phyloP scores from a whole-genome alignment of 2,113 vertebrate species.

The Bungarus multicinctus region DNA sequence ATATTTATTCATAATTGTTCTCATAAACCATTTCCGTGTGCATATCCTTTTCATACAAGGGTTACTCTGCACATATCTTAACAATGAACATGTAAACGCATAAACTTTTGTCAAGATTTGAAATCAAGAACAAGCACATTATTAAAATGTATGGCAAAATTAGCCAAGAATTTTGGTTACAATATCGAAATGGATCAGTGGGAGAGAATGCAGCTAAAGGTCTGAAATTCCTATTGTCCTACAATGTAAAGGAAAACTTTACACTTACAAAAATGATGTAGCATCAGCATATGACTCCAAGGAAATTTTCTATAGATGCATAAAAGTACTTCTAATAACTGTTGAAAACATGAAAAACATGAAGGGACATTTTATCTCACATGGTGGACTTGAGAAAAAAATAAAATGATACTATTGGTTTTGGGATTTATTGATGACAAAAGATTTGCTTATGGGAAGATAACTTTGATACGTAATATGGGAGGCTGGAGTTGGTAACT shows the following conservation, averaged over 20 bases:
- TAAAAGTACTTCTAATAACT: background rate
- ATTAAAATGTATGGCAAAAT: background rate
- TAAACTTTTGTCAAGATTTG: background rate
- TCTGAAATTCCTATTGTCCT: background rate
- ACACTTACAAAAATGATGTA: background rate
- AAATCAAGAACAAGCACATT: background rate
- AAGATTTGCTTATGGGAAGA: background rate
- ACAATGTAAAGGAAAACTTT: background rate
- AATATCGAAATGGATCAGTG: background rate
- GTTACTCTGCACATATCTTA: too few species aligned
- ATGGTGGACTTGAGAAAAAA: background rate
- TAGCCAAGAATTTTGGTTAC: background rate
- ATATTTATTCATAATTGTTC: too few species aligned
- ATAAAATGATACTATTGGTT: background rate
- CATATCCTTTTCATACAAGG: too few species aligned
- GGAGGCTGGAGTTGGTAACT: background rate
- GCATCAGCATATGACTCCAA: background rate
- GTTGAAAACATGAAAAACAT: background rate
- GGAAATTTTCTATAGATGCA: background rate
- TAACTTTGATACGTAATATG: background rate
- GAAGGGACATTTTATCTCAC: background rate
- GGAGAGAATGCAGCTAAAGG: background rate
- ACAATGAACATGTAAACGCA: background rate
- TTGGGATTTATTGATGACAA: background rate
- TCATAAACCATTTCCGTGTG: too few species aligned